Percentiles rank a stretch among this genome's conserved stretches.
phyloP scores from a whole-genome alignment of 2,797 vertebrate species.

The Gambelia wislizenii region DNA sequence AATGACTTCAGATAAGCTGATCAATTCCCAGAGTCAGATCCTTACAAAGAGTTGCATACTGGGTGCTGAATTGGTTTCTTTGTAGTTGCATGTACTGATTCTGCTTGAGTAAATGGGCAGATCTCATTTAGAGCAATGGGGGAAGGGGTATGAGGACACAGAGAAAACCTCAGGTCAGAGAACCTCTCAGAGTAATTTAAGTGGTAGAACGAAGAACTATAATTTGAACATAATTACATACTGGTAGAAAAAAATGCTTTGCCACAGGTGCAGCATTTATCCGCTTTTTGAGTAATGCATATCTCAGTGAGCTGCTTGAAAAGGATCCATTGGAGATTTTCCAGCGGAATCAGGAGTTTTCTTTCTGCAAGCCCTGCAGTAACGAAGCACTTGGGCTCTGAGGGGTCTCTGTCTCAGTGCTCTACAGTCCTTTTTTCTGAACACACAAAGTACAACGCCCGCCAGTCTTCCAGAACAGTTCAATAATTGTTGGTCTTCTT shows the following conservation, averaged over 20 bases:
- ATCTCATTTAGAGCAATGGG: neutral
- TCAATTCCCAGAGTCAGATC: neutral
- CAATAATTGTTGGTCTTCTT: neutral
- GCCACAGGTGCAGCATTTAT: neutral
- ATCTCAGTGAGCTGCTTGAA: neutral
- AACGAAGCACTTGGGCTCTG: neutral
- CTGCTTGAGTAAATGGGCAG: neutral
- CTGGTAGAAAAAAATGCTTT: neutral
- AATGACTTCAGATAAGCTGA: neutral
- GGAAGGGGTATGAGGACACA: neutral
- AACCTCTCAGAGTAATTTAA: neutral
- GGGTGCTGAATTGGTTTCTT: constrained; percentile 4
- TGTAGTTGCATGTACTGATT: neutral
- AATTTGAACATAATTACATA: neutral
- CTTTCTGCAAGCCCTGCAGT: no score
- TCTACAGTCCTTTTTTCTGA: neutral
- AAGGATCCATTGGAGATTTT: neutral
- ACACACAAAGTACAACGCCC: neutral
- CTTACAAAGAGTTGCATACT: neutral
- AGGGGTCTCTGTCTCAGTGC: neutral
- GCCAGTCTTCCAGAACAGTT: neutral
- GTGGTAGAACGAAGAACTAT: neutral
- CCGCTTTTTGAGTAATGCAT: neutral
- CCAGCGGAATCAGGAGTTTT: no score
- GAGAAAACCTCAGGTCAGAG: neutral